Evolutionary conservation across 2,797 vertebrate species (phyloP).

Genomic region (Pangasius macronema): DNA sequence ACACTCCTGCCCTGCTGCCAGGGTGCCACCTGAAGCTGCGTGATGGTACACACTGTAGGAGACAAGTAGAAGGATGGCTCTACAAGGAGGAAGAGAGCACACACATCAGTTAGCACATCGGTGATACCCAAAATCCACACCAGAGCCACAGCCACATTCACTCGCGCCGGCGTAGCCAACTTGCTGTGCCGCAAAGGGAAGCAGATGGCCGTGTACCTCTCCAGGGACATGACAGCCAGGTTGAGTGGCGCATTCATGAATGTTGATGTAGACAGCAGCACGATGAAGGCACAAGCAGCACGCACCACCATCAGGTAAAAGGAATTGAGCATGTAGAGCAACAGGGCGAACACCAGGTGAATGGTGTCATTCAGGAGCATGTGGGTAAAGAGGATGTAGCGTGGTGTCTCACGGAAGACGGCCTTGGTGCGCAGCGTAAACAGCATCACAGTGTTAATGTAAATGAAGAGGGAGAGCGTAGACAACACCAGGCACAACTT

Average conservation of each 20-base stretch:
- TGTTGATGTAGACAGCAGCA: constrained; percentile 27
- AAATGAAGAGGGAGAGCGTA: constrained; percentile 53
- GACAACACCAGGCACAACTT: constrained; percentile 25
- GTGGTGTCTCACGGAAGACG: constrained; percentile 59
- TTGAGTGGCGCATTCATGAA: constrained; percentile 42
- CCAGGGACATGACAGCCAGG: constrained; percentile 57
- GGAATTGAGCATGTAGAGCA: constrained; percentile 6
- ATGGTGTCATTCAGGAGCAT: constrained; percentile 68
- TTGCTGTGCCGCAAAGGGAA: constrained; percentile 55
- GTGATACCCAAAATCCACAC: constrained; percentile 45
- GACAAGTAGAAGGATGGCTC: constrained; percentile 45
- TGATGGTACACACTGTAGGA: constrained; percentile 26
- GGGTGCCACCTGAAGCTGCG: constrained; percentile 36
- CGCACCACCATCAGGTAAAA: constrained; percentile 17
- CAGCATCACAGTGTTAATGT: constrained; percentile 67
- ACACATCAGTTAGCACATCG: constrained; percentile 47
- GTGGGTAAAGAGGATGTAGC: constrained; percentile 70
- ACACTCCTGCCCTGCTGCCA: constrained; percentile 45
- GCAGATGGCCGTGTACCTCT: constrained; percentile 58
- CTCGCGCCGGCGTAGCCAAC: constrained; percentile 43
- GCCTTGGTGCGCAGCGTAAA: constrained; percentile 61
- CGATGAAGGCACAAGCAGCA: constrained; percentile 38
- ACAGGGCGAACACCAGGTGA: constrained; percentile 46
- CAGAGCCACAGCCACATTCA: constrained; percentile 32
- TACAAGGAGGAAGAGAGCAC: constrained; percentile 39